A percentile compares a stretch with the other conserved stretches of the same genome.
phyloP scores from a whole-genome alignment of 1,140 invertebrate species.

The Zelostemma sp. region DNA sequence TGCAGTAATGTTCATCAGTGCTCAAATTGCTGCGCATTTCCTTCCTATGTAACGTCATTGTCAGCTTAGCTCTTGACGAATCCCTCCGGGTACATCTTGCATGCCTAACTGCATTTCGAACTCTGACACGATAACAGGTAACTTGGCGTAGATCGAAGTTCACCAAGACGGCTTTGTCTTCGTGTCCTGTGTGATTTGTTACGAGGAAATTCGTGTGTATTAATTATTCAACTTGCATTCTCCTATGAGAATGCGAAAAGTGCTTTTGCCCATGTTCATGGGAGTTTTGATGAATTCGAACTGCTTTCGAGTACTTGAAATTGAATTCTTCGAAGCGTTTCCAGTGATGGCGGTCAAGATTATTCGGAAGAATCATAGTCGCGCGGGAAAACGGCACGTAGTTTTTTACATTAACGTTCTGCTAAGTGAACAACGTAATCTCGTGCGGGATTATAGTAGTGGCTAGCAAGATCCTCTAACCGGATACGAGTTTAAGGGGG shows the following conservation, averaged over 20 bases:
- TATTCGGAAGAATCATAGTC: too few species aligned
- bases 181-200: slow-evolving; percentile 22
- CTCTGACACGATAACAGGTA: slow-evolving; percentile 44
- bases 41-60: slow-evolving; percentile 42
- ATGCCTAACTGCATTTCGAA: slow-evolving; percentile 43
- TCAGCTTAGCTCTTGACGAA: slow-evolving; percentile 44
- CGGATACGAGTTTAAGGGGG: slow-evolving; percentile 48
- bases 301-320: too few species aligned
- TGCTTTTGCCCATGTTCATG: too few species aligned
- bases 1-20: slow-evolving; percentile 35
- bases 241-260: too few species aligned
- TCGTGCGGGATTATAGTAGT: slow-evolving; percentile 45
- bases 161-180: slow-evolving; percentile 31
- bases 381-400: not conserved
- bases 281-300: too few species aligned
- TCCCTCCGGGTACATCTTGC: slow-evolving; percentile 38
- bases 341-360: too few species aligned
- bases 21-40: slow-evolving; percentile 36
- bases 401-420: slow-evolving; percentile 32
- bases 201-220: not conserved
- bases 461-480: slow-evolving; percentile 40
- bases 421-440: slow-evolving; percentile 59
- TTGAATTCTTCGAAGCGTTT: too few species aligned
- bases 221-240: too few species aligned
- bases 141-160: slow-evolving; percentile 40